Evolutionary conservation across 2,797 vertebrate species (phyloP).

Genomic region (Aulostomus chinensis): DNA sequence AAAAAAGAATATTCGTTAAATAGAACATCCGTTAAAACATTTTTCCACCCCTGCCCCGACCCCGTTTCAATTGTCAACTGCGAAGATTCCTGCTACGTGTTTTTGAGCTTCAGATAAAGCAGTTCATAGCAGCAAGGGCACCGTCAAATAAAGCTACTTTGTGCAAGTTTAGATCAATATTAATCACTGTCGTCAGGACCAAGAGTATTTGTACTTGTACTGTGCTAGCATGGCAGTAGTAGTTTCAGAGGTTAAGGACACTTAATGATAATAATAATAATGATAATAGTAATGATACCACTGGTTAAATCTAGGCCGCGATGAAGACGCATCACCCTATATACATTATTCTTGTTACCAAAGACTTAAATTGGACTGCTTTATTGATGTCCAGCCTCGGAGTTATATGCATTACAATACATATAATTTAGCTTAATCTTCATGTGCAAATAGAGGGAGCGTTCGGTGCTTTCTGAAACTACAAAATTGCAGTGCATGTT

Average conservation of each 20-base stretch:
- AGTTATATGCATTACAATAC: slow-evolving; percentile 28
- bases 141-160: slow-evolving; percentile 55
- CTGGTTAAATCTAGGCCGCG: slow-evolving; percentile 57
- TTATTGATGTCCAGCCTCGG: slow-evolving; percentile 19
- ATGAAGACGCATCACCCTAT: slow-evolving; percentile 45
- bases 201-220: slow-evolving; percentile 25
- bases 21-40: slow-evolving; percentile 30
- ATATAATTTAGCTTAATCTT: slow-evolving; percentile 41
- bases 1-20: no score
- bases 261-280: slow-evolving; percentile 59
- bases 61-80: slow-evolving; percentile 34
- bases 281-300: slow-evolving; percentile 27
- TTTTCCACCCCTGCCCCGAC: neutral
- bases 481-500: no score
- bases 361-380: slow-evolving; percentile 32
- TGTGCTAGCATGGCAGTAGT: slow-evolving; percentile 40
- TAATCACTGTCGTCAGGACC: slow-evolving; percentile 33
- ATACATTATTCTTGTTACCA: slow-evolving; percentile 39
- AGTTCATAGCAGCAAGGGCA: neutral
- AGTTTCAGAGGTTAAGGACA: slow-evolving; percentile 76
- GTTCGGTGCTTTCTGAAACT: no score
- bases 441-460: slow-evolving; percentile 67
- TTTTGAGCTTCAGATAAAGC: slow-evolving; percentile 4
- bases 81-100: slow-evolving; percentile 51
- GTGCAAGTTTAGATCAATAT: slow-evolving; percentile 53